A percentile compares a stretch with the other conserved stretches of the same genome.
These are phyloP conservation scores for Eptesicus fuscus DNA, from an alignment of 2,113 vertebrate species.

Conservation along the genomic window DNA sequence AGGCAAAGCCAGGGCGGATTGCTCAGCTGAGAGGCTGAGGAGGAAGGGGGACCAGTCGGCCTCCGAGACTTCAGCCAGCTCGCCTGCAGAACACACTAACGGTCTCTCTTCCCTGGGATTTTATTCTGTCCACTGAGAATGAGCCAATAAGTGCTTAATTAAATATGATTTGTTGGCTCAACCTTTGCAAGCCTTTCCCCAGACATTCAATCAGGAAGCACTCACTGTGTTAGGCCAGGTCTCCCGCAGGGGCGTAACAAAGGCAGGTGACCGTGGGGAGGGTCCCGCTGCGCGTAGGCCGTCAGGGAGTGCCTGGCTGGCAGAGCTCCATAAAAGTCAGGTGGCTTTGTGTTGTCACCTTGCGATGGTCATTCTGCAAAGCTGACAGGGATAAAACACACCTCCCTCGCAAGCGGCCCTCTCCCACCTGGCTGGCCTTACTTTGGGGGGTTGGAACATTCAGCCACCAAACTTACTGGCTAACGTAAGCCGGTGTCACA, in stretches of 20 bases:
- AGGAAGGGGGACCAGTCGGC: neutral
- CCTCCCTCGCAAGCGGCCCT: neutral
- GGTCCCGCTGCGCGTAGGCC: neutral
- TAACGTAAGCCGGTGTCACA: neutral
- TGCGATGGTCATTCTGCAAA: neutral
- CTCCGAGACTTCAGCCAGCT: neutral
- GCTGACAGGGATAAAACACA: neutral
- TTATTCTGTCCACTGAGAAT: neutral
- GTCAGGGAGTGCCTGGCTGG: too few relatives aligned
- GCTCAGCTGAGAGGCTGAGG: neutral
- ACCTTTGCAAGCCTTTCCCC: neutral
- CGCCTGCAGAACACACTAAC: rapidly evolving
- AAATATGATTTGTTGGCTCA: neutral
- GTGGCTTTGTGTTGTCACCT: neutral
- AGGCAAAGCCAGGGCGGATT: neutral
- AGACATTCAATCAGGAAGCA: neutral
- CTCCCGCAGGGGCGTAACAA: neutral
- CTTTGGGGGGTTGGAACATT: neutral
- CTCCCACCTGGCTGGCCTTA: neutral
- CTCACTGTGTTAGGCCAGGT: neutral
- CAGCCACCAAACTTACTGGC: neutral
- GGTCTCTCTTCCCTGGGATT: neutral
- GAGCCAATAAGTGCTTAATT: neutral
- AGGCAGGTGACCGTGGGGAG: neutral
- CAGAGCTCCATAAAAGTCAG: neutral